phyloP scores from a whole-genome alignment of 2,797 vertebrate species.

The Choloepus didactylus region DNA sequence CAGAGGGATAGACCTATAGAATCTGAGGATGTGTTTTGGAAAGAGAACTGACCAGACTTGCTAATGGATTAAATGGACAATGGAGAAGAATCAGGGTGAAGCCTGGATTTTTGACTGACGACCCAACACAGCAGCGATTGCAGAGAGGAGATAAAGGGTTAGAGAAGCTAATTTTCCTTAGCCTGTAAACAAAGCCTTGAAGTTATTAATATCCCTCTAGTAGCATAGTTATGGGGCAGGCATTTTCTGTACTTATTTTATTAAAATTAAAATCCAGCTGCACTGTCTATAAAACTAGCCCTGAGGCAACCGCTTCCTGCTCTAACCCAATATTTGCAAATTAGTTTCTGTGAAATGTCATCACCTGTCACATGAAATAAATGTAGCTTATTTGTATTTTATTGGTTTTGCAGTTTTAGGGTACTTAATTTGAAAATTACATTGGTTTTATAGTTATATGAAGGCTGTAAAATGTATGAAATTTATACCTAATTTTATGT shows the following conservation, averaged over 20 bases:
- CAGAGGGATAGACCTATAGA: background rate
- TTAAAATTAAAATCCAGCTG: constrained; percentile 64
- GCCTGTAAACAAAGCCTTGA: background rate
- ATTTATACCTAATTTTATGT: background rate
- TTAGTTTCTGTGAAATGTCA: background rate
- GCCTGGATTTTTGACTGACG: rapidly evolving
- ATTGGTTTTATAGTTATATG: constrained; percentile 9
- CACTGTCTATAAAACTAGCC: background rate
- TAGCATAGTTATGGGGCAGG: background rate
- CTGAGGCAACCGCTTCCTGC: background rate
- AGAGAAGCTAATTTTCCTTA: background rate
- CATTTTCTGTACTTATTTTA: constrained; percentile 5
- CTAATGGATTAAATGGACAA: no score
- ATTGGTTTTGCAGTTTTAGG: background rate
- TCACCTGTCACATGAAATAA: background rate
- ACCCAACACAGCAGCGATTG: background rate
- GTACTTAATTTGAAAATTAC: constrained; percentile 10
- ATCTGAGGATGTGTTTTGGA: background rate
- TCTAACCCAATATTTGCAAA: background rate
- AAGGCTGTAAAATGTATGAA: background rate
- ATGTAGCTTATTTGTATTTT: background rate
- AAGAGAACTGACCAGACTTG: background rate
- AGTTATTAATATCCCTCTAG: background rate
- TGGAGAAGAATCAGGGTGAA: rapidly evolving
- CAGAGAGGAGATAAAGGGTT: rapidly evolving